Evolutionary conservation across 37 sponge, comb jelly and placozoan species (phyloP).

Genomic region (Geodia barretti): DNA sequence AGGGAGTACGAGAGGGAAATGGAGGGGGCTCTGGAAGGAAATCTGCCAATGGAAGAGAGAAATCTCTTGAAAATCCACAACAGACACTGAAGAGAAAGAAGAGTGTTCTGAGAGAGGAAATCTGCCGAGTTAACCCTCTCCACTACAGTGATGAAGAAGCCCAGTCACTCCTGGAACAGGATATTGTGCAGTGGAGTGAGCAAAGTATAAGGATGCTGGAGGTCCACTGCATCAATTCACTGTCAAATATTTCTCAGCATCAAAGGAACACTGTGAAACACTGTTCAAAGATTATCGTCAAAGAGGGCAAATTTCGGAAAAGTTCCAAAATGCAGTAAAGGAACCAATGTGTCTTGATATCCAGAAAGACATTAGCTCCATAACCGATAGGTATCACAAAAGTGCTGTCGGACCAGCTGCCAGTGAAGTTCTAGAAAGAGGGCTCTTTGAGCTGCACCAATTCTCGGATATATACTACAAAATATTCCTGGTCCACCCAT

Average conservation of each 20-base stretch:
- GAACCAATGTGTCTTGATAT: conserved; percentile 3
- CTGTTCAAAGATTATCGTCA: conserved; percentile 18
- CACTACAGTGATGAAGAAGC: no score
- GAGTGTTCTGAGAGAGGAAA: no score
- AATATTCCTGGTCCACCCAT: no score
- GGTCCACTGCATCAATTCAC: conserved; percentile 17
- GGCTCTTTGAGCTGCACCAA: no score
- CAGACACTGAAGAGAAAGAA: no score
- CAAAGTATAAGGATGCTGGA: conserved; percentile 17
- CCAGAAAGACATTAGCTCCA: conserved; percentile 3
- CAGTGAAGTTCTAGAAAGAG: conserved; percentile 28
- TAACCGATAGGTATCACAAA: background rate
- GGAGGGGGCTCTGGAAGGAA: no score
- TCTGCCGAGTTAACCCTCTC: no score
- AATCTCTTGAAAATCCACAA: no score
- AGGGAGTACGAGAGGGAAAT: conserved; percentile 17
- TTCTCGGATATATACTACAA: no score
- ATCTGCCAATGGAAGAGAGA: conserved; percentile 43
- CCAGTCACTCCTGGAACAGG: no score
- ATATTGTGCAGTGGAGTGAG: no score
- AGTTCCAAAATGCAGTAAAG: background rate
- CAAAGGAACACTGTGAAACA: background rate
- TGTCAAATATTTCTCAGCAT: conserved; percentile 9
- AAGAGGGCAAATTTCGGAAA: background rate
- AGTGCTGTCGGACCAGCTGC: conserved; percentile 49